phyloP scores from a whole-genome alignment of 2,888 invertebrate species.

The Caenorhabditis japonica region DNA sequence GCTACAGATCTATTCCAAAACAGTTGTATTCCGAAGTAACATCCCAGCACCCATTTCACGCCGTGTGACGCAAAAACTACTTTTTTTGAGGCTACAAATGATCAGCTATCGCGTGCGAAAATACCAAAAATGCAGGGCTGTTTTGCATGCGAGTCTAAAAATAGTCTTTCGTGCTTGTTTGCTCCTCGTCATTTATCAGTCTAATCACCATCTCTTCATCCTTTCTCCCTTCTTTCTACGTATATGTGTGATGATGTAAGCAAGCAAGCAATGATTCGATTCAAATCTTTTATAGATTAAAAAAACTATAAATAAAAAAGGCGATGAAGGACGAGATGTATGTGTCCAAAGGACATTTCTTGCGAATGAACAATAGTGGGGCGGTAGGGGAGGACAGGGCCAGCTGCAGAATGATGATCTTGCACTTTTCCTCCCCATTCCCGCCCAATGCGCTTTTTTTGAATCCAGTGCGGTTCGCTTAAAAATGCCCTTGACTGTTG shows the following conservation, averaged over 20 bases:
- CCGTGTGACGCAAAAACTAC: too few relatives aligned
- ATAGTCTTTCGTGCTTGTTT: constrained; percentile 14
- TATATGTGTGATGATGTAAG: not conserved
- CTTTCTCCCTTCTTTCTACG: constrained; percentile 16
- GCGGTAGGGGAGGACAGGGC: too few relatives aligned
- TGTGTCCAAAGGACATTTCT: not conserved
- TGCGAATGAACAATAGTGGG: too few relatives aligned
- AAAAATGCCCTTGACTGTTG: constrained; percentile 5
- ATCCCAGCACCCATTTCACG: too few relatives aligned
- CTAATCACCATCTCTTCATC: constrained; percentile 33
- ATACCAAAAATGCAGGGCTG: too few relatives aligned
- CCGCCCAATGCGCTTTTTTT: not conserved
- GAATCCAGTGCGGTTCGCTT: not conserved
- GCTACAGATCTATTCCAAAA: too few relatives aligned
- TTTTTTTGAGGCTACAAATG: too few relatives aligned
- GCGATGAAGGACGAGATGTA: not conserved
- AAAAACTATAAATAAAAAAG: too few relatives aligned
- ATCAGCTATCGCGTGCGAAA: too few relatives aligned
- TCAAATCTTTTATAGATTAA: not conserved
- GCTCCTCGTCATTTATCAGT: constrained; percentile 35
- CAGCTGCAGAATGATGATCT: not conserved
- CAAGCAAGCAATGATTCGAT: not conserved
- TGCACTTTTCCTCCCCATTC: constrained; percentile 3
- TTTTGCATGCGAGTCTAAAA: too few relatives aligned
- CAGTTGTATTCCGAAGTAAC: too few relatives aligned